A percentile compares a stretch with the other conserved stretches of the same genome.
These are phyloP conservation scores for Pimephales promelas DNA, from an alignment of 2,113 vertebrate species.

Conservation along the genomic window DNA sequence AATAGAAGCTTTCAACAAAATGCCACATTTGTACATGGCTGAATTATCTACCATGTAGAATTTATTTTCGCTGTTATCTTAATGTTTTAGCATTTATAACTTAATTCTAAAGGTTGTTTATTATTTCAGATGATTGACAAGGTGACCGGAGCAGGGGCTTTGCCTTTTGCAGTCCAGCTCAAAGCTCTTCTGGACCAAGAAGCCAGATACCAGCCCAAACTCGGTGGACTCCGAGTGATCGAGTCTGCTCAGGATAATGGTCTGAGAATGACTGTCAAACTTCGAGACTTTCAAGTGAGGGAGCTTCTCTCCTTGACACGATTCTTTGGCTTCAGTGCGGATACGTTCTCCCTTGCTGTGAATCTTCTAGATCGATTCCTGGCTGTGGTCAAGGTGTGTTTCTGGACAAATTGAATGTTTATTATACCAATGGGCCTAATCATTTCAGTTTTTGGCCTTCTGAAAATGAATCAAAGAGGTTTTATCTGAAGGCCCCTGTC, in stretches of 20 bases:
- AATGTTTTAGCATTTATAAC: background rate
- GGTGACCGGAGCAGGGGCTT: slow-evolving; percentile 68
- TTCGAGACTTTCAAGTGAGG: slow-evolving; percentile 91
- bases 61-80: too few species aligned
- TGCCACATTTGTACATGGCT: too few species aligned
- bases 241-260: slow-evolving; percentile 89
- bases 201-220: slow-evolving; percentile 85
- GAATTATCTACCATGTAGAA: too few species aligned
- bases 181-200: slow-evolving; percentile 84
- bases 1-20: background rate
- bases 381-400: slow-evolving; percentile 90
- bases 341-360: slow-evolving; percentile 90
- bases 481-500: background rate
- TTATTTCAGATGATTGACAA: slow-evolving; percentile 87
- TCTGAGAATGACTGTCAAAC: slow-evolving; percentile 86
- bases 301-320: slow-evolving; percentile 91
- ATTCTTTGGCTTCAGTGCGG: slow-evolving; percentile 90
- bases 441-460: background rate
- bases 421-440: background rate
- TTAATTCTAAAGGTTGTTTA: background rate
- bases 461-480: background rate
- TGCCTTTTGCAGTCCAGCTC: slow-evolving; percentile 81
- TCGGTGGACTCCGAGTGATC: slow-evolving; percentile 84
- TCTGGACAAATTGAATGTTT: background rate
- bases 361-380: slow-evolving; percentile 92